Conservation (phyloP, 1,140 invertebrate species). For the Ceratosolen solmsi region DNA sequence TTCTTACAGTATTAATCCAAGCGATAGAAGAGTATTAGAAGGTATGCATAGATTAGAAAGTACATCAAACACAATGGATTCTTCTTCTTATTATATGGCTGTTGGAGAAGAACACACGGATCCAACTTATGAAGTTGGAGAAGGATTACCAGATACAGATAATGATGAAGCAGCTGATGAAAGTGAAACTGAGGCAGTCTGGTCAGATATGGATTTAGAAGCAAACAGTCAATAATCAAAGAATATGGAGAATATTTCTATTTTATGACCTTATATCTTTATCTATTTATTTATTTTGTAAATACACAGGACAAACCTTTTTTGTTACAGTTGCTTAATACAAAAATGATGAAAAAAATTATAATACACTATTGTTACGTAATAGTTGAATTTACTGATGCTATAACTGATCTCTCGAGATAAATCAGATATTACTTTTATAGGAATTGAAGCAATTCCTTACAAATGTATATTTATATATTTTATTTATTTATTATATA, state of each 20-base stretch:
- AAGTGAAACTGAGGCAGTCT: constrained; percentile 78
- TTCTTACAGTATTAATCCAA: constrained; percentile 78
- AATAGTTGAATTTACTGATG: constrained; percentile 38
- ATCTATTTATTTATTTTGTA: constrained; percentile 50
- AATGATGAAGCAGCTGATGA: constrained; percentile 75
- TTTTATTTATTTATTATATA: constrained; percentile 45
- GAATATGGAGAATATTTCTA: constrained; percentile 19
- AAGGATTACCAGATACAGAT: constrained; percentile 72
- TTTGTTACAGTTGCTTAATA: constrained; percentile 51
- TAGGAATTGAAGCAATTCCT: constrained; percentile 21
- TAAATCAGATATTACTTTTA: constrained; percentile 17
- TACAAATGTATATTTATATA: constrained; percentile 21
- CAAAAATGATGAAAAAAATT: constrained; percentile 50
- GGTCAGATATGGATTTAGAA: constrained; percentile 76
- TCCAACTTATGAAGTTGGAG: constrained; percentile 76
- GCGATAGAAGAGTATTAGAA: constrained; percentile 80
- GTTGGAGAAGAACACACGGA: constrained; percentile 75
- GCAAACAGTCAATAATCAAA: constrained; percentile 70
- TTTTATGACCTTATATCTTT: constrained; percentile 42
- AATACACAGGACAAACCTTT: constrained; percentile 47
- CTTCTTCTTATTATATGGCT: constrained; percentile 73
- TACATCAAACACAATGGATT: constrained; percentile 73
- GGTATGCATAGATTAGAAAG: constrained; percentile 81
- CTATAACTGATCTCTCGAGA: constrained; percentile 19
- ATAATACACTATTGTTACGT: constrained; percentile 23